phyloP scores from a whole-genome alignment of 2,888 invertebrate species.

The Chrysolina haemoptera region DNA sequence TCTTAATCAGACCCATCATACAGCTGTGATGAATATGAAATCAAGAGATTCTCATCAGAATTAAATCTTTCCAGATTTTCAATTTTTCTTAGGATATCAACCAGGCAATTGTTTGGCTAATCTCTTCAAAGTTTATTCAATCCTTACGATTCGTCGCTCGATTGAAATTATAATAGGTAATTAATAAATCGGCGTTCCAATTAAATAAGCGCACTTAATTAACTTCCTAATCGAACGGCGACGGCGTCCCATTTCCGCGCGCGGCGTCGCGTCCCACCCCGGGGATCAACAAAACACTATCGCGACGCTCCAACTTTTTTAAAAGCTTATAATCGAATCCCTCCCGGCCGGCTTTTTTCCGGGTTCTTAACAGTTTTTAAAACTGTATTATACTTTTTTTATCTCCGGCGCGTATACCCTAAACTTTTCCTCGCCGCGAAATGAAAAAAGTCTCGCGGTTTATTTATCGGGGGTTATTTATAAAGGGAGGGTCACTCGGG shows the following conservation, averaged over 20 bases:
- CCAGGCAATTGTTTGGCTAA: not conserved
- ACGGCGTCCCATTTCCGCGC: slow-evolving; percentile 41
- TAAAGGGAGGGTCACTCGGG: not conserved
- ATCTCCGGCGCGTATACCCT: slow-evolving; percentile 51
- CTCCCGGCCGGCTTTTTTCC: slow-evolving; percentile 63
- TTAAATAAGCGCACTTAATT: slow-evolving; percentile 69
- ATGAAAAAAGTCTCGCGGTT: slow-evolving; percentile 39
- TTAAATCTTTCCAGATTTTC: too few species aligned
- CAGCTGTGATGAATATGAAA: too few species aligned
- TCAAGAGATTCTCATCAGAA: too few species aligned
- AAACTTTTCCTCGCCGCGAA: slow-evolving; percentile 33
- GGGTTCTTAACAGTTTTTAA: slow-evolving; percentile 69
- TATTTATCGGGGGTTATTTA: slow-evolving; percentile 18
- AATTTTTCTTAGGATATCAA: too few species aligned
- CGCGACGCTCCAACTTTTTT: slow-evolving; percentile 68
- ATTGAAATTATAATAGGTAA: slow-evolving; percentile 67
- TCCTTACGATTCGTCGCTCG: slow-evolving; percentile 28
- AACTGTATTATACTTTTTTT: slow-evolving; percentile 68
- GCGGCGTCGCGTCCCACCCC: slow-evolving; percentile 54
- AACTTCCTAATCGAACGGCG: slow-evolving; percentile 69
- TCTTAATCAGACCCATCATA: too few species aligned
- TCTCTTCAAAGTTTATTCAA: slow-evolving; percentile 15
- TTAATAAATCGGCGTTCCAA: slow-evolving; percentile 69
- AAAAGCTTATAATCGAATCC: slow-evolving; percentile 70
- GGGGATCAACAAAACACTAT: slow-evolving; percentile 68